Evolutionary conservation across 2,113 vertebrate genomes (phyloP), one percentile per base, ranked within the genome.

Genomic region (Nycticryphes semicollaris): DNA sequence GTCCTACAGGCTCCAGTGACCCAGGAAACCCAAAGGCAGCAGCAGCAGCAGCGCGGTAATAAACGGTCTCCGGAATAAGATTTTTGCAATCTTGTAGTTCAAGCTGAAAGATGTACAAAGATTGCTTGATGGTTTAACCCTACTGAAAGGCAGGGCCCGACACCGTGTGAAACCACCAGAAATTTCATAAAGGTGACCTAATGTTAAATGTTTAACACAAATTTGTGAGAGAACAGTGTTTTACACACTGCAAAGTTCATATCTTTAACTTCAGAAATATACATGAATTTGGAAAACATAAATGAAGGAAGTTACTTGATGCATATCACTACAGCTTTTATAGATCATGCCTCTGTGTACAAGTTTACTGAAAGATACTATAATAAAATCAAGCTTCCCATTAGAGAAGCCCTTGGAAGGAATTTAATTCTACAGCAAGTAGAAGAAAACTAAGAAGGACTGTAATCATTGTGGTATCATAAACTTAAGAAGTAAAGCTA

Each of bases 1-100:
- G 96, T 94, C 98, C 98, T 97, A 82, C 95, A 97, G 98, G 98
- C 97, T 98, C 97, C 82, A 96, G 59, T 97, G 96, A 98, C 95
- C 94, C 39, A 96, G 88, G 80, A 95, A 96, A 74, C 81, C 91
- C 93, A 96, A 96, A 94, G 93, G 87, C 37, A 97, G 91, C 37
- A 95, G 90, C 91, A 97, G 78, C 69, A 94, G 82, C 69, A 94
- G 78, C 6, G 54, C 7, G 13, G 90, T 92, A 91, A 94, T 93
- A 95, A 97, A 96, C 59, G 90, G 90, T 83, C 93, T 83, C 95
- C 63, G 84, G 51, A 97, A 97, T 93, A 93, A 85, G 95, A 97
- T 84, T 97, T 97, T 60, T 97, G 63, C 90, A 95, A 90, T 92
- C 88, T 75, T 33, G 60, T 81, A 94, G 95, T 96, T 97, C 93